Conservation (phyloP, 2,888 invertebrate genomes). For the Drosophila greeni region DNA sequence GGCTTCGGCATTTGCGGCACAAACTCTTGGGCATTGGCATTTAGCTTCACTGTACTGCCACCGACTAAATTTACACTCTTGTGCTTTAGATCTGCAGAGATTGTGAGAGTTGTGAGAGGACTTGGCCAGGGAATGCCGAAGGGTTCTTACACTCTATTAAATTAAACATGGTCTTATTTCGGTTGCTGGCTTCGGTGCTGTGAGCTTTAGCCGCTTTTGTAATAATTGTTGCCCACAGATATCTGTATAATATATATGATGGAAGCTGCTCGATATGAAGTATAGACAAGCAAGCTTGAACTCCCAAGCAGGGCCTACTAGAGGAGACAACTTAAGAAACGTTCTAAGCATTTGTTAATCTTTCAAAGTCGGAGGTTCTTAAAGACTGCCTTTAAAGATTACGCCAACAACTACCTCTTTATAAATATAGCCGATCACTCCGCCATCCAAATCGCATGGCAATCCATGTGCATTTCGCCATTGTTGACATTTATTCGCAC, state of each 20-base stretch:
- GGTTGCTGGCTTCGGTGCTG: slow-evolving; percentile 1
- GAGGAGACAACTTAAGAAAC: too few species aligned
- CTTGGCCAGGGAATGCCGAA: slow-evolving; percentile 28
- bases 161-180: slow-evolving; percentile 40
- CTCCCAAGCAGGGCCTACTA: neutral
- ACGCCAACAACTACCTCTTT: neutral
- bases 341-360: too few species aligned
- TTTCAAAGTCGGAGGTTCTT: too few species aligned
- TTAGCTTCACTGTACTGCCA: slow-evolving; percentile 36
- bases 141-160: slow-evolving; percentile 31
- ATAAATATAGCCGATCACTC: slow-evolving; percentile 11
- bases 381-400: neutral
- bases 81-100: neutral
- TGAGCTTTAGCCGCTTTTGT: slow-evolving; percentile 11
- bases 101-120: neutral
- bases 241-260: slow-evolving; percentile 12
- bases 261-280: neutral
- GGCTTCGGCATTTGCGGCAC: slow-evolving; percentile 39
- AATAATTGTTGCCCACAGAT: neutral
- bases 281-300: neutral
- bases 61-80: neutral
- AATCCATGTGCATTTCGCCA: slow-evolving; percentile 34
- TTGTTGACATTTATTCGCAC: slow-evolving; percentile 53
- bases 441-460: slow-evolving; percentile 19
- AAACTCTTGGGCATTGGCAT: slow-evolving; percentile 57